phyloP scores from a whole-genome alignment of 2,797 vertebrate genomes.

The Molossus alvarezi region DNA sequence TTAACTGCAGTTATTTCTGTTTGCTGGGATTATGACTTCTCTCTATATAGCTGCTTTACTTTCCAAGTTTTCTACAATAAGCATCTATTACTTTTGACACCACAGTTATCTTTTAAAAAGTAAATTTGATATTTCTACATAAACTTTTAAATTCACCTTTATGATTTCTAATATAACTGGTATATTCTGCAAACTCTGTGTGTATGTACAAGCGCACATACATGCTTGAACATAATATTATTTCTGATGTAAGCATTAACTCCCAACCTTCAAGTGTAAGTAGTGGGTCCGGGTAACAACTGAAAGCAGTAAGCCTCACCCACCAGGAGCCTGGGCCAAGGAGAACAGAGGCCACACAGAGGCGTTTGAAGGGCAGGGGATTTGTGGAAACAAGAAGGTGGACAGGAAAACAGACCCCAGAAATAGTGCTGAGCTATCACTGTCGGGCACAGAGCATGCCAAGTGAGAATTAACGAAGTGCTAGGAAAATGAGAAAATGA shows the following conservation, averaged over 20 bases:
- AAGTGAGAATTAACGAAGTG: neutral
- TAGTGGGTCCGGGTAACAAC: neutral
- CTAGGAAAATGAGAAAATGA: constrained; percentile 39
- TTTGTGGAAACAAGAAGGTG: neutral
- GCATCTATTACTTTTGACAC: neutral
- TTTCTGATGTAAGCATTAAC: neutral
- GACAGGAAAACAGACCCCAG: neutral
- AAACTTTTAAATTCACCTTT: neutral
- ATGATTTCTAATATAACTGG: neutral
- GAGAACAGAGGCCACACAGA: neutral
- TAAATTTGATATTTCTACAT: constrained; percentile 44
- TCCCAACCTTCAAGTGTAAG: neutral
- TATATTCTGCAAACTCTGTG: neutral
- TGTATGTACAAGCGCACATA: neutral
- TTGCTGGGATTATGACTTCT: constrained; percentile 8
- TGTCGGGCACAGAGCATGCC: neutral
- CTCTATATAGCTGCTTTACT: constrained; percentile 20
- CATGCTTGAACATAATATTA: neutral
- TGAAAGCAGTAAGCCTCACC: neutral
- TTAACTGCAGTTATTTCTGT: neutral
- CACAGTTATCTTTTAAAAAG: constrained; percentile 10
- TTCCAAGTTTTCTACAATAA: constrained; percentile 33
- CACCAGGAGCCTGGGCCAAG: neutral
- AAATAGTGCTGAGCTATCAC: neutral
- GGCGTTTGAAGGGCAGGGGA: neutral